Evolutionary conservation across 2,797 vertebrate species (phyloP).

Genomic region (Pipistrellus pipistrellus): DNA sequence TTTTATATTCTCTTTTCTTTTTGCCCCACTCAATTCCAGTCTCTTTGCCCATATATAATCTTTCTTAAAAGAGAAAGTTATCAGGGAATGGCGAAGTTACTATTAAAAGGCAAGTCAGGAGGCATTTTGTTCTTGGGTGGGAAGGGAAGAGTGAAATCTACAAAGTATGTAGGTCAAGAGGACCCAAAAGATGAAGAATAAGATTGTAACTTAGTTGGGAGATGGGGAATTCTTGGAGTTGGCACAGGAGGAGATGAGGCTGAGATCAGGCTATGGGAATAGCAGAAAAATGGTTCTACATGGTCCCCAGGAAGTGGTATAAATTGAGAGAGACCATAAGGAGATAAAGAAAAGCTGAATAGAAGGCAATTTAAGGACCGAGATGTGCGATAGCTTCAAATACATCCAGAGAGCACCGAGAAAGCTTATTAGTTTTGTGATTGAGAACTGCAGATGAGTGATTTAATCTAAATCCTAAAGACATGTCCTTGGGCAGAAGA

Average conservation of each 20-base stretch:
- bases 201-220: not conserved
- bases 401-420: not conserved
- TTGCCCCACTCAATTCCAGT: not conserved
- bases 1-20: not conserved
- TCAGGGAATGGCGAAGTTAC: not conserved
- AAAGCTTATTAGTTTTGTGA: not conserved
- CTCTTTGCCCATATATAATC: not conserved
- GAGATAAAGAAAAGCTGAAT: not conserved
- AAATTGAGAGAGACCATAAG: not conserved
- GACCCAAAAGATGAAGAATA: not conserved
- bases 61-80: slow-evolving; percentile 46
- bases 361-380: not conserved
- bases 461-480: not conserved
- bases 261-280: not conserved
- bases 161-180: not conserved
- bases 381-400: not conserved
- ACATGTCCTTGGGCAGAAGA: not conserved
- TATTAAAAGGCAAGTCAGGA: not conserved
- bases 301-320: not conserved
- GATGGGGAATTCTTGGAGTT: not conserved
- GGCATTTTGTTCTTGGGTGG: not conserved
- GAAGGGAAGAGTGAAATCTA: slow-evolving; percentile 5
- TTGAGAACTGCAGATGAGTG: slow-evolving; percentile 3
- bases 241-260: not conserved
- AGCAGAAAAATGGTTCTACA: not conserved